phyloP scores from a whole-genome alignment of 53 echinoderm and acorn worm species.

The Holothuria scabra region DNA sequence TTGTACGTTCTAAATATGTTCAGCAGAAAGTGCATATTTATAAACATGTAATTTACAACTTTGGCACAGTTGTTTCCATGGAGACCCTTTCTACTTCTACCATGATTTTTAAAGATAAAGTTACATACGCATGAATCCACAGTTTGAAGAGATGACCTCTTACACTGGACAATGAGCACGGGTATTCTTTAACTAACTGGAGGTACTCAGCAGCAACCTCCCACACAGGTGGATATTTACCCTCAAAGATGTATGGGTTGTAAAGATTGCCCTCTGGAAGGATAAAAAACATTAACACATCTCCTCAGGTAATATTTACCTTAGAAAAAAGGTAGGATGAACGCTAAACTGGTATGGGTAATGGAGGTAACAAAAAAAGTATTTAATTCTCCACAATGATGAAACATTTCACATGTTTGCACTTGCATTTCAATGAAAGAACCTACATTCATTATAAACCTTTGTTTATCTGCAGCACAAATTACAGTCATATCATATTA shows the following conservation, averaged over 20 bases:
- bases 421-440: no score
- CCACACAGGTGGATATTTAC: slow-evolving; percentile 81
- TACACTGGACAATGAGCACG: slow-evolving; percentile 75
- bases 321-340: no score
- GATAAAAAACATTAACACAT: not conserved
- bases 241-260: slow-evolving; percentile 93
- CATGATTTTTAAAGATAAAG: not conserved
- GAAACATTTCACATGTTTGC: no score
- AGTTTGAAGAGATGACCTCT: slow-evolving; percentile 93
- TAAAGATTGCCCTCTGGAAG: slow-evolving; percentile 87
- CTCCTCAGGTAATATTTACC: not conserved
- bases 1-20: no score
- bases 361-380: no score
- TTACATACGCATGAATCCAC: slow-evolving; percentile 83
- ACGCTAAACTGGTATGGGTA: no score
- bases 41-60: not conserved
- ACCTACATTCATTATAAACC: no score
- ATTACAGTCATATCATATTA: no score
- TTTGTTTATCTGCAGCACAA: no score
- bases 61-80: not conserved
- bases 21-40: not conserved
- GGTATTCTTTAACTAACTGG: slow-evolving; percentile 78
- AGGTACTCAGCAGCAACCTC: slow-evolving; percentile 80
- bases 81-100: not conserved
- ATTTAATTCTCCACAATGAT: no score